These are phyloP conservation scores for Tadarida brasiliensis DNA, from an alignment of 2,797 vertebrate genomes.

Conservation along the genomic window DNA sequence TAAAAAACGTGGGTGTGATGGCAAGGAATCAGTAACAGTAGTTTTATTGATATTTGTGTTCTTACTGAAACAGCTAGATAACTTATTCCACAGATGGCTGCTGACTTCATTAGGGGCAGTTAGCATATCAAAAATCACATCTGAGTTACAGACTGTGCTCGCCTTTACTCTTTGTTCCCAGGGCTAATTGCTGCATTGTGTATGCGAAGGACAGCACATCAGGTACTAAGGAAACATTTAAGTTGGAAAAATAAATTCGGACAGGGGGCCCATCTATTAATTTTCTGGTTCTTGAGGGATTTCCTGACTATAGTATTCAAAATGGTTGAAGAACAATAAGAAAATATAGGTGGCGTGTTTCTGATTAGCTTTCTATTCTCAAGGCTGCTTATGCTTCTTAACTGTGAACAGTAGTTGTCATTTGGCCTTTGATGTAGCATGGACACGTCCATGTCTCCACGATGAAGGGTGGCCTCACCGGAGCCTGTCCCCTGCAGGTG, in stretches of 20 bases:
- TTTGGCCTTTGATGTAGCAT: fast-evolving
- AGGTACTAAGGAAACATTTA: background rate
- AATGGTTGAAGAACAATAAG: background rate
- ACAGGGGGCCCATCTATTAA: background rate
- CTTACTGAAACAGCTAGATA: background rate
- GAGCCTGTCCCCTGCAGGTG: constrained; percentile 81
- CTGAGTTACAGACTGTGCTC: background rate
- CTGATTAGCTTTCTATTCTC: background rate
- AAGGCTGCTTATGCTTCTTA: background rate
- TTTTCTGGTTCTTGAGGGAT: background rate
- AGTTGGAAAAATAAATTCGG: background rate
- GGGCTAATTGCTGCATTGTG: background rate
- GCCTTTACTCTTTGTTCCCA: background rate
- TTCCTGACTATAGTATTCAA: background rate
- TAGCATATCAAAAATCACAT: background rate
- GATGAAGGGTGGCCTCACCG: background rate
- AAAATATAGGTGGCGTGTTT: background rate
- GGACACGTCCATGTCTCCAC: fast-evolving
- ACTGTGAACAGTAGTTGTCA: fast-evolving
- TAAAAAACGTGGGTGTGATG: background rate
- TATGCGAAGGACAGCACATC: background rate
- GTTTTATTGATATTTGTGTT: background rate
- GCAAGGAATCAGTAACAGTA: background rate
- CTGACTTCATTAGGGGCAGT: background rate
- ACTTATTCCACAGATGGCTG: background rate